A percentile compares a stretch with the other conserved stretches of the same genome.
phyloP scores from a whole-genome alignment of 2,888 invertebrate genomes.

The Limenitis arthemis region DNA sequence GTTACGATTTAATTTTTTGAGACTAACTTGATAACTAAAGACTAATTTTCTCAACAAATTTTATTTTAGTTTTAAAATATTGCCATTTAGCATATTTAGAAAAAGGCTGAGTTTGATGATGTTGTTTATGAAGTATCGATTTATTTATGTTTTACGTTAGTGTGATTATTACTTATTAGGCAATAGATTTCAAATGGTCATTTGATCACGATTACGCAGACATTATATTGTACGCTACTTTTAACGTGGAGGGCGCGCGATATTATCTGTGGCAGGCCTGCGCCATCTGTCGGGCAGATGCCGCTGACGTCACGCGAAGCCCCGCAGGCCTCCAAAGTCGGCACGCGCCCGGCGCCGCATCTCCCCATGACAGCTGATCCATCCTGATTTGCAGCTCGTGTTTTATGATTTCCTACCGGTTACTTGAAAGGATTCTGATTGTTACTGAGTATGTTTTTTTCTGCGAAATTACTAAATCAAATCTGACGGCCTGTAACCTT shows the following conservation, averaged over 20 bases:
- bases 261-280: constrained; percentile 58
- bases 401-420: constrained; percentile 36
- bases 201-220: constrained; percentile 19
- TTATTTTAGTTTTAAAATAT: neutral
- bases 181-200: constrained; percentile 12
- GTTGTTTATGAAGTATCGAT: neutral
- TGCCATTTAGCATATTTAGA: too few species aligned
- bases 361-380: constrained; percentile 52
- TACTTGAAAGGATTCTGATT: constrained; percentile 10
- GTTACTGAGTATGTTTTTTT: neutral
- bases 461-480: neutral
- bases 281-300: constrained; percentile 70
- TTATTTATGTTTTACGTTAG: neutral
- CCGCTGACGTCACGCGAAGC: constrained; percentile 69
- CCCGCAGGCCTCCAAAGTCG: constrained; percentile 47
- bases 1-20: too few species aligned
- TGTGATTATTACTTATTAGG: constrained; percentile 2
- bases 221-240: constrained; percentile 14
- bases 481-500: too few species aligned
- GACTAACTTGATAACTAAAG: too few species aligned
- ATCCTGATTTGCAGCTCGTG: constrained; percentile 52
- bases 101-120: too few species aligned
- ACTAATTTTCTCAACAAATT: neutral
- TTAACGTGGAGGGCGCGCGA: constrained; percentile 37
- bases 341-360: constrained; percentile 35